These are phyloP conservation scores for Alligator mississippiensis DNA, from an alignment of 2,113 vertebrate genomes.

Conservation along the genomic window DNA sequence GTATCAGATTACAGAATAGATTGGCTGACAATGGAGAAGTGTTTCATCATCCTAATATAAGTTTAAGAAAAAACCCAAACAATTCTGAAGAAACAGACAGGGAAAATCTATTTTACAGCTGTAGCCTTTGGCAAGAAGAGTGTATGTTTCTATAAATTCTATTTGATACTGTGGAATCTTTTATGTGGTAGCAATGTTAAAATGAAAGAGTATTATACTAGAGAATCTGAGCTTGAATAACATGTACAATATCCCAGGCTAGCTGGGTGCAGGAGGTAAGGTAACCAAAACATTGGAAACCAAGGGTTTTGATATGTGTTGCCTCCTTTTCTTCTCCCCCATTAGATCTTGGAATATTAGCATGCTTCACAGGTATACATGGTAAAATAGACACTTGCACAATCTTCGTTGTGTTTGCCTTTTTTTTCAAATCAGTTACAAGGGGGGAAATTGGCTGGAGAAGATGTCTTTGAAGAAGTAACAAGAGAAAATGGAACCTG, in stretches of 20 bases:
- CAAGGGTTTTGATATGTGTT: background rate
- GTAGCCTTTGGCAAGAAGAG: conserved; percentile 42
- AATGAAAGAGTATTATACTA: conserved; percentile 30
- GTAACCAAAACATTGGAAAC: conserved; percentile 2
- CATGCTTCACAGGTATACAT: background rate
- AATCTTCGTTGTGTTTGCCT: background rate
- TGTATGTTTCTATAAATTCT: conserved; percentile 38
- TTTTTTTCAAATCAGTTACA: conserved; percentile 12
- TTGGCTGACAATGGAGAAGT: background rate
- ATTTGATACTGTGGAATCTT: conserved; percentile 48
- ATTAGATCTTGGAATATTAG: background rate
- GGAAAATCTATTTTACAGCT: conserved; percentile 26
- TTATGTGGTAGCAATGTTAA: conserved; percentile 25
- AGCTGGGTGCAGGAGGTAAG: background rate
- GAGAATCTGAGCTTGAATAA: conserved; percentile 30
- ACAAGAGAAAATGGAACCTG: conserved; percentile 53
- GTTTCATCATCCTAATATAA: background rate
- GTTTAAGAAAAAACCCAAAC: conserved; percentile 42
- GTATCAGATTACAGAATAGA: background rate
- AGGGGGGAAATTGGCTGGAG: conserved; percentile 15
- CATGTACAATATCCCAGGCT: background rate
- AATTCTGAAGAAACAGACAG: background rate
- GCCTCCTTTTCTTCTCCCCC: background rate
- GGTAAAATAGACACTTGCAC: background rate
- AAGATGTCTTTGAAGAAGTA: conserved; percentile 63